phyloP scores from a whole-genome alignment of 2,888 invertebrate species.

The Limenitis camilla region DNA sequence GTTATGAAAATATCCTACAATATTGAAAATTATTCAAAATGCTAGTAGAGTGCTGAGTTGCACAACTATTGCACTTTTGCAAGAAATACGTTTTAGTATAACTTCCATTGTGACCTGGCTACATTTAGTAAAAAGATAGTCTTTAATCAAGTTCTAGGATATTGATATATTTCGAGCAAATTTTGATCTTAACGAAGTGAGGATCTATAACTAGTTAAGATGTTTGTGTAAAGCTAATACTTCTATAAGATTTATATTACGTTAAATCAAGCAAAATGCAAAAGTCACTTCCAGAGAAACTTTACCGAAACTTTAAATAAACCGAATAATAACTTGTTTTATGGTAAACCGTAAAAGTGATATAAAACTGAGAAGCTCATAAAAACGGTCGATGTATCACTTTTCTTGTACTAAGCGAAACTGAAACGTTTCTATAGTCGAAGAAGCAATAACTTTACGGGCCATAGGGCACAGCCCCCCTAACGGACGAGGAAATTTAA shows the following conservation, averaged over 20 bases:
- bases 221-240: too few relatives aligned
- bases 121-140: too few relatives aligned
- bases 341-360: background rate
- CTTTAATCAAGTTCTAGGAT: too few relatives aligned
- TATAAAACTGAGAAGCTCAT: background rate
- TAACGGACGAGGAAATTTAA: conserved; percentile 43
- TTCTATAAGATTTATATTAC: too few relatives aligned
- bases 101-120: too few relatives aligned
- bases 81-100: too few relatives aligned
- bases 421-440: conserved; percentile 40
- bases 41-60: background rate
- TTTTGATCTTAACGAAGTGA: too few relatives aligned
- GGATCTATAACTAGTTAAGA: too few relatives aligned
- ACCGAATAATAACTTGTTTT: background rate
- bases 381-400: conserved; percentile 7
- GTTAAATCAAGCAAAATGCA: background rate
- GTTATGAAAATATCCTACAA: background rate
- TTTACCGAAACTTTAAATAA: conserved; percentile 1
- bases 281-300: background rate
- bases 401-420: conserved; percentile 30
- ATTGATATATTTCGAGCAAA: too few relatives aligned
- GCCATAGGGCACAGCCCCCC: conserved; percentile 42
- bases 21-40: background rate
- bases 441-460: conserved; percentile 53
- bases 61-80: too few relatives aligned